Conservation (phyloP, 2,113 vertebrate species). For the Heliornis fulica region DNA sequence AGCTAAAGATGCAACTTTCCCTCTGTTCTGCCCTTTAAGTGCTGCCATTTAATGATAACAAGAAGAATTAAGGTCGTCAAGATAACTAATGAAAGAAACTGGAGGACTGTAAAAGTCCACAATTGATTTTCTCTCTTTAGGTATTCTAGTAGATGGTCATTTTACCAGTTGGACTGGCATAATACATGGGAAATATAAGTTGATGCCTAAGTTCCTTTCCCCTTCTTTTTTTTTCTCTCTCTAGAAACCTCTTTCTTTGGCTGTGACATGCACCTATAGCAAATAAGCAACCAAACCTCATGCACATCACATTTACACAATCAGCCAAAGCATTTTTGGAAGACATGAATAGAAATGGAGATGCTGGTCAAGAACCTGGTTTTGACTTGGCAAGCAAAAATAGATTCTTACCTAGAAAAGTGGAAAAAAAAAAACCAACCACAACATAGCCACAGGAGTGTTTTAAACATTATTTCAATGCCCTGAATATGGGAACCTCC, state of each 20-base stretch:
- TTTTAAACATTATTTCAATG: not conserved
- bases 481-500: not conserved
- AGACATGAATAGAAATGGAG: not conserved
- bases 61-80: not conserved
- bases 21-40: not conserved
- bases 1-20: not conserved
- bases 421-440: not conserved
- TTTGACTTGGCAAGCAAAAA: not conserved
- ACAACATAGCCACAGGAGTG: not conserved
- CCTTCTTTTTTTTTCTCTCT: not conserved
- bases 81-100: not conserved
- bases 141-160: not conserved
- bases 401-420: not conserved
- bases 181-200: not conserved
- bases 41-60: not conserved
- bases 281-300: not conserved
- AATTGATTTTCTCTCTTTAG: not conserved
- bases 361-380: too few species aligned
- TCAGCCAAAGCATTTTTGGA: not conserved
- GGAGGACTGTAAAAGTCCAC: not conserved
- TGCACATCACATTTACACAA: not conserved
- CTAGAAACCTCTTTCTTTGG: not conserved
- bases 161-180: not conserved
- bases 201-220: not conserved
- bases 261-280: not conserved